Evolutionary conservation across 2,888 invertebrate species (phyloP).

Genomic region (Pandemis corylana): DNA sequence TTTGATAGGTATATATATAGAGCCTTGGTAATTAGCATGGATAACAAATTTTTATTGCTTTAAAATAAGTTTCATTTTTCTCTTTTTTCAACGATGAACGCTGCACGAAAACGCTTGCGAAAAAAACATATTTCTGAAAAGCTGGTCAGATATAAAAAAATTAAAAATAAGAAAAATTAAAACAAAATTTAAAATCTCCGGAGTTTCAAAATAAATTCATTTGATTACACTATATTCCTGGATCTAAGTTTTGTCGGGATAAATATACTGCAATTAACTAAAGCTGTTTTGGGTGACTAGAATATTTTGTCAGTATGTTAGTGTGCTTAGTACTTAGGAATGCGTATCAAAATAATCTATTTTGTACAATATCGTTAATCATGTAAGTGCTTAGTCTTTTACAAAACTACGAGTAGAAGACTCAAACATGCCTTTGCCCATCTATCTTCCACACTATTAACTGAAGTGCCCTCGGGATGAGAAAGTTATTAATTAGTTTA

Average conservation of each 20-base stretch:
- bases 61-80: too few species aligned
- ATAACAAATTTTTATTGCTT: too few species aligned
- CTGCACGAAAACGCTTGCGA: too few species aligned
- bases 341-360: background rate
- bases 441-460: constrained; percentile 22
- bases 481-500: constrained; percentile 34
- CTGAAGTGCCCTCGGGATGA: constrained; percentile 26
- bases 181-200: background rate
- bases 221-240: too few species aligned
- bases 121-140: too few species aligned
- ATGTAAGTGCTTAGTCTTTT: constrained; percentile 4
- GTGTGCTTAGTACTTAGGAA: background rate
- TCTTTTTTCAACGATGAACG: too few species aligned
- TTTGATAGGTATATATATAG: too few species aligned
- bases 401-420: constrained; percentile 14
- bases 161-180: background rate
- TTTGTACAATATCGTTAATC: constrained; percentile 1
- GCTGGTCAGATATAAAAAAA: too few species aligned
- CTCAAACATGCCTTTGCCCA: constrained; percentile 13
- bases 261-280: background rate
- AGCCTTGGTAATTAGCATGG: too few species aligned
- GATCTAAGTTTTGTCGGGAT: background rate
- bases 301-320: background rate
- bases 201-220: background rate
- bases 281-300: background rate